These are phyloP conservation scores for Palaemon carinicauda DNA, from an alignment of 1,140 invertebrate genomes.

Conservation along the genomic window DNA sequence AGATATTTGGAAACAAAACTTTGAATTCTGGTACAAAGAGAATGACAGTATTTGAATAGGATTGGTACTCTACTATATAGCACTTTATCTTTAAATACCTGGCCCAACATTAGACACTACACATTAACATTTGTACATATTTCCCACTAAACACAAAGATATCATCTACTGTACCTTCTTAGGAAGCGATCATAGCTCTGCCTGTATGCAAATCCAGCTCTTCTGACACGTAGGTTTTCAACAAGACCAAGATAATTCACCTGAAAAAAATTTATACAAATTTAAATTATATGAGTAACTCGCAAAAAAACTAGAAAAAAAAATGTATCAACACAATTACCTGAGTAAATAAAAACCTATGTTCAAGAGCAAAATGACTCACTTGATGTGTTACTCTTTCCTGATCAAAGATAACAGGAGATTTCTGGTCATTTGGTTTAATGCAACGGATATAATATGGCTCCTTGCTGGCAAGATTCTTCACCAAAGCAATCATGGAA, in stretches of 20 bases:
- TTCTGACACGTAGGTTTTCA: slow-evolving; percentile 91
- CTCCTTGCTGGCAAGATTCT: slow-evolving; percentile 88
- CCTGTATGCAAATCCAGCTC: slow-evolving; percentile 92
- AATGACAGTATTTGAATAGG: no score
- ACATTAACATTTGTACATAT: not conserved
- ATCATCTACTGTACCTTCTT: slow-evolving; percentile 71
- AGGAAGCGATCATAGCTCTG: slow-evolving; percentile 89
- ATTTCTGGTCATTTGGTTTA: slow-evolving; percentile 94
- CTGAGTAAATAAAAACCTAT: not conserved
- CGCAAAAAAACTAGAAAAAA: no score
- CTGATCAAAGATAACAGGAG: slow-evolving; percentile 79
- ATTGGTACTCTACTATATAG: no score
- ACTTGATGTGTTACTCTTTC: slow-evolving; percentile 88
- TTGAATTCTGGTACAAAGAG: no score
- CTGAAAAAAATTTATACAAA: no score
- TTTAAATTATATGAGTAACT: no score
- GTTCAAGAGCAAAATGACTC: not conserved
- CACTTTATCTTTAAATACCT: no score
- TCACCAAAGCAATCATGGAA: slow-evolving; percentile 90
- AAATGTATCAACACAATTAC: not conserved
- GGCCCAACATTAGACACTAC: no score
- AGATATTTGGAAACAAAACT: no score
- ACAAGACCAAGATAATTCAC: slow-evolving; percentile 83
- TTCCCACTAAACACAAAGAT: not conserved
- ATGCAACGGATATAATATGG: slow-evolving; percentile 96